Base-by-base conservation (phyloP, 30 jellyfish, hydroid and myxozoan genomes). In the Aurelia aurita region DNA sequence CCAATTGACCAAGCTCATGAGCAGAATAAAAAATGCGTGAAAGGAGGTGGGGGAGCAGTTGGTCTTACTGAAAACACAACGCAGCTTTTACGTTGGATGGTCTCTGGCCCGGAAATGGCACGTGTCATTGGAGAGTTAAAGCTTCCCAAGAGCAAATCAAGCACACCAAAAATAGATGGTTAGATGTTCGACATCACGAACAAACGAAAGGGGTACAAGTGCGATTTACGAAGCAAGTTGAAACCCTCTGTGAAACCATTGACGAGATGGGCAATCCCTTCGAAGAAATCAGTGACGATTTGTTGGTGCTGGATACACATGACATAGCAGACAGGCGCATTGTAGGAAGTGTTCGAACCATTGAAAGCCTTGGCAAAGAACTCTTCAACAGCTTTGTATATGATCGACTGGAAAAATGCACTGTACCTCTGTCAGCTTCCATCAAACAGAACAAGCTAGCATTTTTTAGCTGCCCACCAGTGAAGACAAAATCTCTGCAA, bases 1-100 rank as follows among this genome's bases (percentile, higher is more conserved):
- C 78, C 23, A 14, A 74, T 74, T 3, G 86, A 74, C 55, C 86
- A 46, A n/a, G 86, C 86, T 74, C 86, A 74, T 49, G 74, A 74
- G 74, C 72, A 74, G 57, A n/a, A 55, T 12, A 49, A 74, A 6
- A 47, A 35, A 16, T 74, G 47, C 32, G 86, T 74, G 78, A 74
- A 74, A 28, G 74, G 86, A 20, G 86, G 46, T 20, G 86, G 86
- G 8, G 66, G 66, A n/a, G 86, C 86, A 16, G 32, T 74, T 20
- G 86, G 79, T 21, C 32, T 74, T 7, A 18, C 28, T n/a, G 28
- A 55, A n/a, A 34, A 46, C 75, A 1, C 79, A 22, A 5, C 79
- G 8, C 29, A 11, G 47, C 76, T 74, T 1, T 63, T 21, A 6
- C 55, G 73, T 5, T 74, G 86, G 86, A 74, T 74, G 86, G 80